Conservation (phyloP, 2,113 vertebrate species). For the Podarcis raffonei region DNA sequence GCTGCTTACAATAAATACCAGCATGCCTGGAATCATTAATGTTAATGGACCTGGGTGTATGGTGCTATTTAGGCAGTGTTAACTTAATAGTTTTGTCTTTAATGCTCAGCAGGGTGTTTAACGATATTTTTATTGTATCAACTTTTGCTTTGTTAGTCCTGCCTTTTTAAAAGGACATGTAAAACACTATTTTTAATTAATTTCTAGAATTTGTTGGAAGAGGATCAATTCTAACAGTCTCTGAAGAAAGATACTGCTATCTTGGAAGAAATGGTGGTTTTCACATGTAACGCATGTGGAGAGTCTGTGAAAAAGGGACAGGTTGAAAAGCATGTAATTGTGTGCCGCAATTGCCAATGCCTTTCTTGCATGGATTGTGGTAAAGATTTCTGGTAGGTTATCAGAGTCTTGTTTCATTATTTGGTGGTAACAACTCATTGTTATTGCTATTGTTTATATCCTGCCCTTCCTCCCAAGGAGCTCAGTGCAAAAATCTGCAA, state of each 20-base stretch:
- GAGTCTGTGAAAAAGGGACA: constrained; percentile 94
- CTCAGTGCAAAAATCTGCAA: too few species aligned
- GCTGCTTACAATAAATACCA: not conserved
- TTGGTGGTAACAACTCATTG: not conserved
- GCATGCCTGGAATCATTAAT: not conserved
- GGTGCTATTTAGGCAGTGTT: not conserved
- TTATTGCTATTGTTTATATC: too few species aligned
- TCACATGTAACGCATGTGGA: constrained; percentile 90
- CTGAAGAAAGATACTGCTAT: not conserved
- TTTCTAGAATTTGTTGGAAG: not conserved
- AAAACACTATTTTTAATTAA: not conserved
- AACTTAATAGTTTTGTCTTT: not conserved
- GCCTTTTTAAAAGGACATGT: not conserved
- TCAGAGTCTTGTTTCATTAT: not conserved
- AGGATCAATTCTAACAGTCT: not conserved
- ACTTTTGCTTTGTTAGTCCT: not conserved
- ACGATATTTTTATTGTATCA: not conserved
- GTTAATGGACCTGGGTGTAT: not conserved
- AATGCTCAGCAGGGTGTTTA: not conserved
- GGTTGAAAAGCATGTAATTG: constrained; percentile 88
- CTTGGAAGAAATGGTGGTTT: constrained; percentile 87
- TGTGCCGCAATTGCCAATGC: constrained; percentile 83
- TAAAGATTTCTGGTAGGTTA: constrained; percentile 91
- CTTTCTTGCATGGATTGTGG: constrained; percentile 97
- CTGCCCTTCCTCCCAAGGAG: too few species aligned